Percentiles rank a stretch among this genome's conserved stretches.
phyloP scores from a whole-genome alignment of 2,888 invertebrate species.

The Melanophora roralis region DNA sequence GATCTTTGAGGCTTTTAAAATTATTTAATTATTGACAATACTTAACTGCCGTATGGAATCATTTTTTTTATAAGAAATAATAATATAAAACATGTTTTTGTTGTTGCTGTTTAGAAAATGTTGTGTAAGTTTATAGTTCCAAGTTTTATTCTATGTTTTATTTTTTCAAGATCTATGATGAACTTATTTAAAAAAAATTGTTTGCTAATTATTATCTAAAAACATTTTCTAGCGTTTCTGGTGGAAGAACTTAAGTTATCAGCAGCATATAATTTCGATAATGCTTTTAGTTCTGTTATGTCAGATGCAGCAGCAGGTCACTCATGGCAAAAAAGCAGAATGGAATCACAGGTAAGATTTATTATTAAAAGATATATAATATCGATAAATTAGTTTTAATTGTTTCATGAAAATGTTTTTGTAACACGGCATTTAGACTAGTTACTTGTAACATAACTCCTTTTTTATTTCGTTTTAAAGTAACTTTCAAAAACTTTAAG shows the following conservation, averaged over 20 bases:
- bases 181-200: neutral
- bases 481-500: too few species aligned
- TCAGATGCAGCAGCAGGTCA: slow-evolving; percentile 38
- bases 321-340: slow-evolving; percentile 32
- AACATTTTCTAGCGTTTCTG: slow-evolving; percentile 48
- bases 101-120: slow-evolving; percentile 50
- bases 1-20: slow-evolving; percentile 22
- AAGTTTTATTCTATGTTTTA: neutral
- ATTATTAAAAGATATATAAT: neutral
- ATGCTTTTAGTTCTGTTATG: slow-evolving; percentile 34
- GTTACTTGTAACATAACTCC: too few species aligned
- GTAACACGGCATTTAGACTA: too few species aligned
- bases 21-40: slow-evolving; percentile 1
- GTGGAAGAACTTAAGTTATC: slow-evolving; percentile 38
- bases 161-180: neutral
- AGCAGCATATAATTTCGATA: slow-evolving; percentile 37
- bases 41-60: slow-evolving; percentile 4
- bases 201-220: slow-evolving; percentile 16
- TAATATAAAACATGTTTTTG: slow-evolving; percentile 34
- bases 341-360: slow-evolving; percentile 51
- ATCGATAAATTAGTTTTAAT: too few species aligned
- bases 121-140: slow-evolving; percentile 57
- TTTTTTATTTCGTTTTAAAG: too few species aligned
- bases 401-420: too few species aligned
- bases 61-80: slow-evolving; percentile 6